These are phyloP conservation scores for Pogoniulus pusillus DNA, from an alignment of 2,797 vertebrate genomes.

Conservation along the genomic window DNA sequence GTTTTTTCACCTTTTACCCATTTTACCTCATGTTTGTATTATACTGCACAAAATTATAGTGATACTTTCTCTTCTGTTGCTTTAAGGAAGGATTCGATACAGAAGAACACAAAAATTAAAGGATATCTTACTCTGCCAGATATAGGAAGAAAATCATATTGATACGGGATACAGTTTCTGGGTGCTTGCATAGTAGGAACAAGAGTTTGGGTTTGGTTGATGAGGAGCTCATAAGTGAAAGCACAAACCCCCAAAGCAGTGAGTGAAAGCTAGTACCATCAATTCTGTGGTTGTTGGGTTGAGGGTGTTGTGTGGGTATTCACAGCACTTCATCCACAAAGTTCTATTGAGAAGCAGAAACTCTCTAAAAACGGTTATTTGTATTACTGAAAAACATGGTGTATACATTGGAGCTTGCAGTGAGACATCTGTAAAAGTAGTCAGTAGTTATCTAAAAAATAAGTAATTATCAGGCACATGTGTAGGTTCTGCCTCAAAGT, in stretches of 20 bases:
- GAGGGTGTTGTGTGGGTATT: neutral
- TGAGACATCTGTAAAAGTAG: neutral
- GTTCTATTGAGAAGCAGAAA: neutral
- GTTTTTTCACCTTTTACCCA: conserved; percentile 26
- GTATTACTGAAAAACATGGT: neutral
- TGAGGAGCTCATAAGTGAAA: neutral
- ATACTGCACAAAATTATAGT: too few relatives aligned
- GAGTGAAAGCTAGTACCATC: neutral
- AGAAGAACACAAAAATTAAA: neutral
- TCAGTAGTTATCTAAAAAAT: neutral
- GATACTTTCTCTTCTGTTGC: neutral
- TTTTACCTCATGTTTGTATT: neutral
- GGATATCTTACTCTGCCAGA: neutral
- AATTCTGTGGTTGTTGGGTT: neutral
- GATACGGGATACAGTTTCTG: neutral
- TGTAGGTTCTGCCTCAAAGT: neutral
- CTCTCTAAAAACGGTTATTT: neutral
- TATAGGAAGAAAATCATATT: neutral
- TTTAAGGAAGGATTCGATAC: neutral
- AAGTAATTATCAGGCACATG: neutral
- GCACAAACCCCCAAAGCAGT: neutral
- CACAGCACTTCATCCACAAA: neutral
- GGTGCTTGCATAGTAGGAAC: neutral
- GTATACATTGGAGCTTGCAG: neutral
- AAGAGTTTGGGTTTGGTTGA: neutral